Conservation (phyloP, 64 coral and sea anemone species). For the Montipora sp. region DNA sequence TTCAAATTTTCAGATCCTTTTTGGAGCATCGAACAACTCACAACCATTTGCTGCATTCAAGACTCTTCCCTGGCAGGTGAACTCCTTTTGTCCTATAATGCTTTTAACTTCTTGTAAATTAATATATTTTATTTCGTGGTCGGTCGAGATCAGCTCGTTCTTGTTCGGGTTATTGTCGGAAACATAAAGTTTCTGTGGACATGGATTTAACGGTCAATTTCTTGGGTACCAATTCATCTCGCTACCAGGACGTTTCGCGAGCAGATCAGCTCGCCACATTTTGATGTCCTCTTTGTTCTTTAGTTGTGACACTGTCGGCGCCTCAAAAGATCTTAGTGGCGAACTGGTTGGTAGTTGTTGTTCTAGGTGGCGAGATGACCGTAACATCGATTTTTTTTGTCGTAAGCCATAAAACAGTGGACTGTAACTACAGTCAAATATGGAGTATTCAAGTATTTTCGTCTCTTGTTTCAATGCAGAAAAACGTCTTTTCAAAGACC, state of each 20-base stretch:
- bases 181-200: too few species aligned
- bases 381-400: too few species aligned
- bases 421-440: not conserved
- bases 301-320: too few species aligned
- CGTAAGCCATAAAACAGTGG: too few species aligned
- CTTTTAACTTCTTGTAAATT: not conserved
- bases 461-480: constrained; percentile 20
- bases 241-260: too few species aligned
- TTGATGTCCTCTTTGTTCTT: too few species aligned
- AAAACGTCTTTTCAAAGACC: constrained; percentile 72
- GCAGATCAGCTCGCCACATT: too few species aligned
- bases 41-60: constrained; percentile 92
- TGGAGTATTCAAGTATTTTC: not conserved
- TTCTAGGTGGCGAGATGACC: too few species aligned
- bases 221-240: too few species aligned
- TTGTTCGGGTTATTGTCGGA: not conserved
- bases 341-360: too few species aligned
- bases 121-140: not conserved
- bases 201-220: too few species aligned
- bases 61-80: constrained; percentile 92
- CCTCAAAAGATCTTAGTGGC: too few species aligned
- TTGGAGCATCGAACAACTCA: constrained; percentile 95
- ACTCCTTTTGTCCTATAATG: not conserved
- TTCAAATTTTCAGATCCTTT: constrained; percentile 73
- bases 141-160: not conserved